A percentile compares a stretch with the other conserved stretches of the same genome.
Evolutionary conservation across 2,888 invertebrate species (phyloP).

Genomic region (Linyphia triangularis): DNA sequence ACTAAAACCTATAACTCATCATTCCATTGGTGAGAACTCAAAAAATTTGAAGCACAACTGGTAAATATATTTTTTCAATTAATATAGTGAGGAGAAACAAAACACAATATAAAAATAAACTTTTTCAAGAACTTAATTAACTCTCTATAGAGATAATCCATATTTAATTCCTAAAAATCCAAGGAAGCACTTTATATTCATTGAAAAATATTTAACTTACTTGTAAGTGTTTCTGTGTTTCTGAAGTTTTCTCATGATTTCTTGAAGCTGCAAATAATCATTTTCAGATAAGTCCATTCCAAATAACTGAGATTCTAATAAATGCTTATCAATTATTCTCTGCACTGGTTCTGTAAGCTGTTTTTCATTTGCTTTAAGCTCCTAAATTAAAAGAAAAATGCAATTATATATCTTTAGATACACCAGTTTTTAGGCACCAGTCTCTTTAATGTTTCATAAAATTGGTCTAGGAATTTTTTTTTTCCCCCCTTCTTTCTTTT

Average conservation of each 20-base stretch:
- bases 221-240: slow-evolving; percentile 84
- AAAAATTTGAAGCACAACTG: too few relatives aligned
- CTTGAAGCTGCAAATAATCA: slow-evolving; percentile 82
- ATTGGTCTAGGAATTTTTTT: neutral
- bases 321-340: slow-evolving; percentile 87
- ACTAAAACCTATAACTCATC: too few relatives aligned
- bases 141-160: too few relatives aligned
- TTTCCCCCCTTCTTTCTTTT: neutral
- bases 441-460: neutral
- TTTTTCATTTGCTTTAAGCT: slow-evolving; percentile 79
- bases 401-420: slow-evolving; percentile 15
- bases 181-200: too few relatives aligned
- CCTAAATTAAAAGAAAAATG: slow-evolving; percentile 78
- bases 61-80: too few relatives aligned
- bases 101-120: too few relatives aligned
- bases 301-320: slow-evolving; percentile 90
- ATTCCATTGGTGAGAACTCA: too few relatives aligned
- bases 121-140: too few relatives aligned
- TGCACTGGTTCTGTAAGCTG: slow-evolving; percentile 84
- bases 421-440: too few relatives aligned
- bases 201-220: slow-evolving; percentile 77
- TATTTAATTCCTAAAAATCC: too few relatives aligned
- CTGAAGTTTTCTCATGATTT: slow-evolving; percentile 82
- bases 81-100: too few relatives aligned
- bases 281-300: slow-evolving; percentile 86